These are phyloP conservation scores for Apotomis betuletana DNA, from an alignment of 2,888 invertebrate genomes.

Conservation along the genomic window DNA sequence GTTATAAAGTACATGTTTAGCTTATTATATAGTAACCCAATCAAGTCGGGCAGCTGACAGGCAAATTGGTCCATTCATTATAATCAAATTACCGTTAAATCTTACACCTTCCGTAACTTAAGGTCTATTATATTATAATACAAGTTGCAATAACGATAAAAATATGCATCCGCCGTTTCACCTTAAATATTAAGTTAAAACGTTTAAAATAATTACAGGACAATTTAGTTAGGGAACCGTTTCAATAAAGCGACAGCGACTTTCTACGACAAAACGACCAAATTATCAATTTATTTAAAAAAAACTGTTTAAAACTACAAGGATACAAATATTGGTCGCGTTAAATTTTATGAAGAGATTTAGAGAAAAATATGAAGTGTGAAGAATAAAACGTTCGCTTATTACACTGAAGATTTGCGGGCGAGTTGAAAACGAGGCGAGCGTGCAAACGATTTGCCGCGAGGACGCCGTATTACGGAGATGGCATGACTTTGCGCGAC, in stretches of 20 bases:
- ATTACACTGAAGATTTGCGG: too few relatives aligned
- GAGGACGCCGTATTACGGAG: too few relatives aligned
- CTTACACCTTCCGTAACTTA: slow-evolving; percentile 64
- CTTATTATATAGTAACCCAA: slow-evolving; percentile 34
- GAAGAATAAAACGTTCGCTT: too few relatives aligned
- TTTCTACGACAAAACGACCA: not conserved
- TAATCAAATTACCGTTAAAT: slow-evolving; percentile 58
- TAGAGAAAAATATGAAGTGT: too few relatives aligned
- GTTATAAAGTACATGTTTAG: slow-evolving; percentile 37
- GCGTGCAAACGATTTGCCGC: too few relatives aligned
- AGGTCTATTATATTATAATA: slow-evolving; percentile 69
- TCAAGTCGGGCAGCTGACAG: slow-evolving; percentile 43
- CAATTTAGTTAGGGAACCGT: slow-evolving; percentile 67
- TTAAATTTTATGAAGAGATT: too few relatives aligned
- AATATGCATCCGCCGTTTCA: slow-evolving; percentile 68
- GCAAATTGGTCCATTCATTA: slow-evolving; percentile 50
- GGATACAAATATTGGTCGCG: too few relatives aligned
- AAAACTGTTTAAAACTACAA: too few relatives aligned
- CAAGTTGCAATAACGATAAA: slow-evolving; percentile 63
- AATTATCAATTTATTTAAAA: too few relatives aligned
- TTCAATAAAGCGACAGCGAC: slow-evolving; percentile 44
- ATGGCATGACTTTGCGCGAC: too few relatives aligned
- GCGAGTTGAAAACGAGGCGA: too few relatives aligned
- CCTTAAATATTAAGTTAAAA: slow-evolving; percentile 78
- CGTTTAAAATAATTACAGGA: slow-evolving; percentile 81